These are phyloP conservation scores for Oryctolagus cuniculus DNA, from an alignment of 2,113 vertebrate species.

Conservation along the genomic window DNA sequence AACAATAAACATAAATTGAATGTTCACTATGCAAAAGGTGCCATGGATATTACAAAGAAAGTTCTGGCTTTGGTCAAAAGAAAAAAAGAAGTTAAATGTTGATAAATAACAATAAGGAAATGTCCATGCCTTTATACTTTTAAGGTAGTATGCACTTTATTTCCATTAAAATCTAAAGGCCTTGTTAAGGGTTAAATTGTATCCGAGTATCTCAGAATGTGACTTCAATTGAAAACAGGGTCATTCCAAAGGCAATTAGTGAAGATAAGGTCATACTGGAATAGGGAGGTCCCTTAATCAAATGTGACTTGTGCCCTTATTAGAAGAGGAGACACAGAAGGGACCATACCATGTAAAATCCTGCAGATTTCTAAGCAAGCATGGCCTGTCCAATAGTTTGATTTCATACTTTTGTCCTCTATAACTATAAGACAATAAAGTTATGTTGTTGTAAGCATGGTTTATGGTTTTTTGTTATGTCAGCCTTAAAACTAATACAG, in stretches of 20 bases:
- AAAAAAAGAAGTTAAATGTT: background rate
- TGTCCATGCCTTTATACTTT: background rate
- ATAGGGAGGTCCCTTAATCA: background rate
- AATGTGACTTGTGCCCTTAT: background rate
- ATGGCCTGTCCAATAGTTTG: rapidly evolving
- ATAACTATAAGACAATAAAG: background rate
- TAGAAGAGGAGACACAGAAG: background rate
- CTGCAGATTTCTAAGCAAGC: background rate
- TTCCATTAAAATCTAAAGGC: background rate
- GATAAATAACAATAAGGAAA: background rate
- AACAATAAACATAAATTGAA: background rate
- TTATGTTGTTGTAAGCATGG: background rate
- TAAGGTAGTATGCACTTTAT: background rate
- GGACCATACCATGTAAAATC: rapidly evolving
- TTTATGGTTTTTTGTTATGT: background rate
- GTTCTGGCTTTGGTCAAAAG: background rate
- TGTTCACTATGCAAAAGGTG: rapidly evolving
- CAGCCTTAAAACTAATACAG: background rate
- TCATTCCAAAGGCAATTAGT: background rate
- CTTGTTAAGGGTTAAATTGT: background rate
- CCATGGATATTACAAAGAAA: background rate
- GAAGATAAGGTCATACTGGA: background rate
- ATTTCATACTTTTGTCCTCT: background rate
- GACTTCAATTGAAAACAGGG: background rate
- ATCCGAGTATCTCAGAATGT: background rate